Conservation (phyloP, 2,888 invertebrate species). For the Tribolium freemani region DNA sequence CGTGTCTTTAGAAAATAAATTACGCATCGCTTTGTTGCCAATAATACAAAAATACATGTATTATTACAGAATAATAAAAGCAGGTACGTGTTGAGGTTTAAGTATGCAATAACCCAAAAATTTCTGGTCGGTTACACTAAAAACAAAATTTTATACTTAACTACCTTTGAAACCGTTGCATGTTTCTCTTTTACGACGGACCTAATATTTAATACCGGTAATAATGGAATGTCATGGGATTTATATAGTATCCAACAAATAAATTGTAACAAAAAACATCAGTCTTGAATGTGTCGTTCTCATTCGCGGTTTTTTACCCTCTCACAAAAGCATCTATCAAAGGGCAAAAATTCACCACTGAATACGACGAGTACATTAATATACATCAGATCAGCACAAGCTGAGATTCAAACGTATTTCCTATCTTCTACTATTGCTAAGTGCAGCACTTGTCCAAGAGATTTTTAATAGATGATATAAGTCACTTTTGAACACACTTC, state of each 20-base stretch:
- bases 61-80: not conserved
- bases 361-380: slow-evolving; percentile 34
- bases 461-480: slow-evolving; percentile 20
- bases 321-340: slow-evolving; percentile 1
- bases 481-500: slow-evolving; percentile 35
- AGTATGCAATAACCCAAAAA: slow-evolving; percentile 33
- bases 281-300: slow-evolving; percentile 54
- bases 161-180: slow-evolving; percentile 11
- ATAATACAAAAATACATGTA: slow-evolving; percentile 19
- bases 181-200: slow-evolving; percentile 4
- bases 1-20: not conserved
- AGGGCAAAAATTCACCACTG: slow-evolving; percentile 16
- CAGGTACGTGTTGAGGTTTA: slow-evolving; percentile 28
- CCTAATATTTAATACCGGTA: slow-evolving; percentile 34
- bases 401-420: slow-evolving; percentile 30
- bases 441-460: slow-evolving; percentile 42
- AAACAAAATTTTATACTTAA: slow-evolving; percentile 4
- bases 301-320: slow-evolving; percentile 26
- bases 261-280: slow-evolving; percentile 49
- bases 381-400: slow-evolving; percentile 37
- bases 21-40: slow-evolving; percentile 1
- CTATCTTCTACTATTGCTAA: slow-evolving; percentile 49
- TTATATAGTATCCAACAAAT: slow-evolving; percentile 38
- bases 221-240: slow-evolving; percentile 45
- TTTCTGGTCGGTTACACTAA: slow-evolving; percentile 1